Base-by-base conservation (phyloP, 1,140 invertebrate genomes). In the Drosophila pseudoananassae region DNA sequence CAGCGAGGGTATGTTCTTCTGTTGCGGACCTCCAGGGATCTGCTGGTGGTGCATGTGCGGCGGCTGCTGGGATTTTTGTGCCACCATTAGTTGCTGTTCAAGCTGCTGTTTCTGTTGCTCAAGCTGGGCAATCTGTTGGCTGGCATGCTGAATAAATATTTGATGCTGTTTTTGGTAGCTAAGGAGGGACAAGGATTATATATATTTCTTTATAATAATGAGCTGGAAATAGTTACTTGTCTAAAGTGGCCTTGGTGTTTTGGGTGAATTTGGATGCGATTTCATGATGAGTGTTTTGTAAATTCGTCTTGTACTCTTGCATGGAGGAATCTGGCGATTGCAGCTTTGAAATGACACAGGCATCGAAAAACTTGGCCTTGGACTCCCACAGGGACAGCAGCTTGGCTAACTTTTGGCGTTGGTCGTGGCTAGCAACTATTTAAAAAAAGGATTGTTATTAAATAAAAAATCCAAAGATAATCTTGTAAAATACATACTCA, bases 311-410 rank as follows among this genome's bases (percentile, higher is more conserved):
- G 91, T 97, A 97, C 77, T 97, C 95, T 73, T 96, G 94, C 93
- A 96, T 97, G 8, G 96, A 97, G 29, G 93, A 93, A 53, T 94
- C 94, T 4, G 96, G 96, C 63, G 95, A 95, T 81, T 96, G 95
- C 92, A 98, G 93, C 92, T 96, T 96, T 50, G 97, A 96, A 69
- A 99, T 95, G 57, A 97, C 96, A 2, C 94, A 94, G 43, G 95
- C 93, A 84, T 96, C 95, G 91, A 99, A 98, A 92, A 99, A 99
- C 93, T 98, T 98, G 66, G 96, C 96, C 92, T 99, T 99, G 56
- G 97, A 97, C 92, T 99, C 98, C 98, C 98, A 99, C 9, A 99
- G 93, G 52, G 96, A 97, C 15, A 99, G 93, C 49, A 99, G 92
- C 93, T 99, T 99, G 83, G 96, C 96, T 40, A 99, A 93, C 93